phyloP scores from a whole-genome alignment of 1,140 invertebrate genomes.

The Papilio glaucus region DNA sequence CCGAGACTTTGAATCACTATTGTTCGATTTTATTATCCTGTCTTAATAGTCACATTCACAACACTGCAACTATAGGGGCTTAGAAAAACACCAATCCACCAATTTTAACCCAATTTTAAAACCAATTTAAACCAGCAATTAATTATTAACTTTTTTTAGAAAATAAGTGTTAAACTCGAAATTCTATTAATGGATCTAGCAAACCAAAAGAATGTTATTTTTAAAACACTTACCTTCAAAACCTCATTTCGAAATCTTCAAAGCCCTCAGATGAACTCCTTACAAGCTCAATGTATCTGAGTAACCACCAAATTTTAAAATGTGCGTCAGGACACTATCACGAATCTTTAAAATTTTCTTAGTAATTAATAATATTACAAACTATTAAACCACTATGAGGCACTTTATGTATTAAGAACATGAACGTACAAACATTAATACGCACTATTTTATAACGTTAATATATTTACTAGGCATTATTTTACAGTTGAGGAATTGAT shows the following conservation, averaged over 20 bases:
- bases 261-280: background rate
- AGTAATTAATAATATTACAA: background rate
- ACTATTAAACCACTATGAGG: slow-evolving; percentile 4
- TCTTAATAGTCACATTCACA: background rate
- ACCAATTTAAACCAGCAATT: too few relatives aligned
- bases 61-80: too few relatives aligned
- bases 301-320: background rate
- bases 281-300: background rate
- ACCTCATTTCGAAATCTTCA: background rate
- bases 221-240: slow-evolving; percentile 23
- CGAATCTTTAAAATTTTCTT: background rate
- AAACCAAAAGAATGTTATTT: too few relatives aligned
- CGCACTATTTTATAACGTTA: slow-evolving; percentile 4
- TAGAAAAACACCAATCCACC: too few relatives aligned
- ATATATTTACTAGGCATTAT: background rate
- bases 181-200: too few relatives aligned
- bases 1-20: background rate
- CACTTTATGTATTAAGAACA: slow-evolving; percentile 3
- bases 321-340: slow-evolving; percentile 3
- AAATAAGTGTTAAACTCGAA: too few relatives aligned
- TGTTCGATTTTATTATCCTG: background rate
- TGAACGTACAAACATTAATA: background rate
- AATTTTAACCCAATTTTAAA: too few relatives aligned
- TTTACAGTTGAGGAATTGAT: background rate
- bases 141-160: too few relatives aligned